Conservation (phyloP, 2,888 invertebrate species). For the Tortricodes alternella region DNA sequence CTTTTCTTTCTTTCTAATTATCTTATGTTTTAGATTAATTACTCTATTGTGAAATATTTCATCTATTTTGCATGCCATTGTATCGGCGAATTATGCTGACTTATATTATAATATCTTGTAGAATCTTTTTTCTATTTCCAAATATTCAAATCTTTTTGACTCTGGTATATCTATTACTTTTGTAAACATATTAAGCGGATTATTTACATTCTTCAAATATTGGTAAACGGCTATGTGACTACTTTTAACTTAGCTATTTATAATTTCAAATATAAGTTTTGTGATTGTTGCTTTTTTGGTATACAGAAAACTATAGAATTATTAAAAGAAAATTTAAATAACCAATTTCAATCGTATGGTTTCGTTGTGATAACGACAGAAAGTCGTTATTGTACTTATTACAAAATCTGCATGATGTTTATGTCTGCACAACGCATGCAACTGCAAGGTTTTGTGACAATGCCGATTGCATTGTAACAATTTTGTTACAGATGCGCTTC, state of each 20-base stretch:
- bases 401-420: conserved; percentile 10
- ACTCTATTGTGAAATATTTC: no score
- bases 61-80: no score
- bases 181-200: not conserved
- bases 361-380: not conserved
- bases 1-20: no score
- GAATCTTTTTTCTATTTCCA: no score
- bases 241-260: conserved; percentile 2
- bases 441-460: conserved; percentile 40
- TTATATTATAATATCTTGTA: no score
- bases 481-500: conserved; percentile 51
- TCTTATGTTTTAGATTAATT: no score
- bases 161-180: no score
- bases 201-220: not conserved
- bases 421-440: conserved; percentile 18
- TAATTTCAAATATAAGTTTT: conserved; percentile 10
- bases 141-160: no score
- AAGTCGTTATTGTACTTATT: not conserved
- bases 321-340: not conserved
- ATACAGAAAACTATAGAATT: not conserved
- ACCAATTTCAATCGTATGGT: not conserved
- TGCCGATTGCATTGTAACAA: conserved; percentile 54
- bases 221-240: not conserved
- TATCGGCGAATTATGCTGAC: no score
- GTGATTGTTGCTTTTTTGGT: not conserved